Base-by-base conservation (phyloP, 2,888 invertebrate species). In the Macaria notata region DNA sequence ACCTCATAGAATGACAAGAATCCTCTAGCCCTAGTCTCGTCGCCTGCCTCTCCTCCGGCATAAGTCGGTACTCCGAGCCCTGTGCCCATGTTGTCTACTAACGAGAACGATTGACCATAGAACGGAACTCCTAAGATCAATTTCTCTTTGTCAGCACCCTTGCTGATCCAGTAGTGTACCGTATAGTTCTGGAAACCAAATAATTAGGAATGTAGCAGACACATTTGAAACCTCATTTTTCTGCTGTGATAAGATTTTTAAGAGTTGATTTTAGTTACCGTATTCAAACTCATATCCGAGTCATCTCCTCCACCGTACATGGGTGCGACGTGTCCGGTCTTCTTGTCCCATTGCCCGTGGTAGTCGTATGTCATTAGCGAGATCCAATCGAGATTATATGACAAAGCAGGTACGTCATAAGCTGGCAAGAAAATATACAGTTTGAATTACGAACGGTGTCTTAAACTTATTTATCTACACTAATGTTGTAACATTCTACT, bases 351-450 rank as follows among this genome's bases (percentile, higher is more conserved):
- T 73, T 97, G 97, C 0, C 97, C 98, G 71, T 97, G 97, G 75
- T 95, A 97, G 75, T 98, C 98, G 75, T 98, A 98, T 0, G 96
- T 94, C 97, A 98, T 98, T 0, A 98, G 94, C 0, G 97, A 94
- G 65, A 98, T 97, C 96, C 97, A 97, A 79, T 97, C 97, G 59
- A 98, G 92, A 75, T 96, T 94, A 60, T 92, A 87, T 0, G 96
- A 94, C n/a, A 98, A 76, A 0, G 92, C 82, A 0, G 95, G 94
- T 0, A 98, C 95, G 72, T 98, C 95, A 75, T 98, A 98, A 0
- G 84, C 92, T 92, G 61, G 45, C 19, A 19, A 19, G 19, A 19
- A 19, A 19, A 19, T 19, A 19, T 19, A 19, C 19, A 19, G 19
- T 19, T 19, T 19, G 19, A 19, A 19, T 19, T 19, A 19, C 19